phyloP scores from a whole-genome alignment of 2,888 invertebrate species.

The Cheilosia urbana region DNA sequence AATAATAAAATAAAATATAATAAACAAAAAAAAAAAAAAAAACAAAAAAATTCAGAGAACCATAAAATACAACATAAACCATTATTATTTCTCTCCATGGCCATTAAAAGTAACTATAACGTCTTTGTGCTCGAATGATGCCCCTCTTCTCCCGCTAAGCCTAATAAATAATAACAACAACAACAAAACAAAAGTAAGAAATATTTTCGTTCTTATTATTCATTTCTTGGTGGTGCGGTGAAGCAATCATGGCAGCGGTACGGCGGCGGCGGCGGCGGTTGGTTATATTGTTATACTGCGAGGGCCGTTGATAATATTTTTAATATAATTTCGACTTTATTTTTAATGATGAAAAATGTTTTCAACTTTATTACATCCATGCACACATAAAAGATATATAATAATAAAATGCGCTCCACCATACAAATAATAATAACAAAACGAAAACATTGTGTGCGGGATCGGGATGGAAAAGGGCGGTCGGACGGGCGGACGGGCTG shows the following conservation, averaged over 20 bases:
- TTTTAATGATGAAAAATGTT: slow-evolving; percentile 76
- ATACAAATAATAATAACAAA: slow-evolving; percentile 72
- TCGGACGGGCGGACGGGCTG: slow-evolving; percentile 31
- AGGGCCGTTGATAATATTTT: slow-evolving; percentile 72
- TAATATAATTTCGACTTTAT: slow-evolving; percentile 76
- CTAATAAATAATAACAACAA: slow-evolving; percentile 72
- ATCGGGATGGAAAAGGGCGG: slow-evolving; percentile 58
- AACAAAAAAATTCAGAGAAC: slow-evolving; percentile 53
- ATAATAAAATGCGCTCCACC: slow-evolving; percentile 74
- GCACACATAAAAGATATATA: slow-evolving; percentile 74
- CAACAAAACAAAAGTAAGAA: slow-evolving; percentile 36
- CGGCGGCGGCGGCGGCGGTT: slow-evolving; percentile 26
- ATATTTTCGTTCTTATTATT: slow-evolving; percentile 51
- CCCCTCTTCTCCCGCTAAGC: slow-evolving; percentile 58
- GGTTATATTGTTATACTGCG: slow-evolving; percentile 59
- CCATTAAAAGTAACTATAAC: slow-evolving; percentile 75
- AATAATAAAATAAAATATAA: slow-evolving; percentile 74
- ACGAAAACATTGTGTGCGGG: slow-evolving; percentile 58
- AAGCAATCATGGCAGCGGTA: background rate
- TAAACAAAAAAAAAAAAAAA: slow-evolving; percentile 39
- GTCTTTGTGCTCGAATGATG: slow-evolving; percentile 66
- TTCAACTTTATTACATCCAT: slow-evolving; percentile 75
- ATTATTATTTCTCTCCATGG: slow-evolving; percentile 73
- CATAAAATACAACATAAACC: slow-evolving; percentile 74
- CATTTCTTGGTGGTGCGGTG: slow-evolving; percentile 32